phyloP scores from a whole-genome alignment of 2,888 invertebrate genomes.

The Catocala sponsa region DNA sequence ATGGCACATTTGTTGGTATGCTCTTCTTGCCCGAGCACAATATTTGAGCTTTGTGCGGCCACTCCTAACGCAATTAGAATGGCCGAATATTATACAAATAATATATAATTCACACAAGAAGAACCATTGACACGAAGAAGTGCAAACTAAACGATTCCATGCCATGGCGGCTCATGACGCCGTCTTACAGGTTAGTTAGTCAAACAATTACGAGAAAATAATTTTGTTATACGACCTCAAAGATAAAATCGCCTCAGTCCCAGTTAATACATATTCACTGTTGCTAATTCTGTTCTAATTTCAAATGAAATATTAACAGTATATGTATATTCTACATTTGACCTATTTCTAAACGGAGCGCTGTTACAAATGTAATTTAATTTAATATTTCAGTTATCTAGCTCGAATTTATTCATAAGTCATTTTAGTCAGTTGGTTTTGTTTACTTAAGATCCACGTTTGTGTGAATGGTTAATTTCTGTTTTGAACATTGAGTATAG shows the following conservation, averaged over 20 bases:
- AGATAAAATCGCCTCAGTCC: neutral
- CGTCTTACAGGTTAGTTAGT: neutral
- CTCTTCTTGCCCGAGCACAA: no score
- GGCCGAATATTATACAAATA: no score
- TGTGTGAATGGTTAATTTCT: no score
- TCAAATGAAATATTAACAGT: neutral
- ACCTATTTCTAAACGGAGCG: conserved; percentile 4
- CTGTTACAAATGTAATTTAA: neutral
- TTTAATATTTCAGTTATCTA: neutral
- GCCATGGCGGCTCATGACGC: neutral
- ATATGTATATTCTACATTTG: conserved; percentile 1
- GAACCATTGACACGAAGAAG: no score
- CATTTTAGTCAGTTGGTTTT: no score
- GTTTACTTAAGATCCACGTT: no score
- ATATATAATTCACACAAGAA: no score
- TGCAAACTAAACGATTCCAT: no score
- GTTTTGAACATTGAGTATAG: no score
- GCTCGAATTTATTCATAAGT: neutral
- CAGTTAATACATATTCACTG: neutral
- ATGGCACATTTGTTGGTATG: no score
- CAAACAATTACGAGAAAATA: neutral
- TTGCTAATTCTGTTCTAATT: conserved; percentile 3
- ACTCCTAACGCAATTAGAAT: no score
- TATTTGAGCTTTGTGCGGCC: no score
- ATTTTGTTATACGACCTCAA: neutral